A percentile compares a stretch with the other conserved stretches of the same genome.
Evolutionary conservation across 2,888 invertebrate genomes (phyloP).

Genomic region (Parascotia fuliginaria): DNA sequence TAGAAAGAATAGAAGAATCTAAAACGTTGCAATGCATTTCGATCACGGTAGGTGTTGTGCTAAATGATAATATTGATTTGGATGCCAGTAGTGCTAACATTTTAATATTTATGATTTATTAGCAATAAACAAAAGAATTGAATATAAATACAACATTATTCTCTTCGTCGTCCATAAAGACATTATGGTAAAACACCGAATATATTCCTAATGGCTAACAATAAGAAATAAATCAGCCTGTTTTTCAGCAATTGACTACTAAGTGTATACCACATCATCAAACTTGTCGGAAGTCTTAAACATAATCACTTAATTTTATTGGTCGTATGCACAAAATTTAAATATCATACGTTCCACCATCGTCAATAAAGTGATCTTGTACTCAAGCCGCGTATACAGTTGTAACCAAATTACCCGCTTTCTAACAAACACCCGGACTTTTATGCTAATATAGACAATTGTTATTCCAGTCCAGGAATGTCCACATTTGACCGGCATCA

Average conservation of each 20-base stretch:
- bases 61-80: no score
- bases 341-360: conserved; percentile 62
- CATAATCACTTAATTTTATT: conserved; percentile 74
- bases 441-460: conserved; percentile 82
- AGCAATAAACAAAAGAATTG: no score
- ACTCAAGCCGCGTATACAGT: conserved; percentile 71
- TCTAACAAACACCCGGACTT: conserved; percentile 84
- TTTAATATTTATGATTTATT: no score
- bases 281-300: conserved; percentile 71
- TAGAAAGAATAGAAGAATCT: no score
- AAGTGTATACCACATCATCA: conserved; percentile 48
- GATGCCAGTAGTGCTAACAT: no score
- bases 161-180: conserved; percentile 29
- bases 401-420: conserved; percentile 85
- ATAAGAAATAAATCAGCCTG: conserved; percentile 37
- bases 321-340: conserved; percentile 64
- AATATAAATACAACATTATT: conserved; percentile 25
- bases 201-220: conserved; percentile 19
- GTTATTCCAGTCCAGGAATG: conserved; percentile 76
- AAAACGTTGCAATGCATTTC: no score
- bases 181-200: conserved; percentile 9
- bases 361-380: conserved; percentile 71
- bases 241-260: conserved; percentile 42
- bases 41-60: no score
- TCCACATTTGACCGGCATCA: conserved; percentile 85